Evolutionary conservation across 2,113 vertebrate genomes (phyloP), one percentile per base, ranked within the genome.

Genomic region (Oceanites oceanicus): DNA sequence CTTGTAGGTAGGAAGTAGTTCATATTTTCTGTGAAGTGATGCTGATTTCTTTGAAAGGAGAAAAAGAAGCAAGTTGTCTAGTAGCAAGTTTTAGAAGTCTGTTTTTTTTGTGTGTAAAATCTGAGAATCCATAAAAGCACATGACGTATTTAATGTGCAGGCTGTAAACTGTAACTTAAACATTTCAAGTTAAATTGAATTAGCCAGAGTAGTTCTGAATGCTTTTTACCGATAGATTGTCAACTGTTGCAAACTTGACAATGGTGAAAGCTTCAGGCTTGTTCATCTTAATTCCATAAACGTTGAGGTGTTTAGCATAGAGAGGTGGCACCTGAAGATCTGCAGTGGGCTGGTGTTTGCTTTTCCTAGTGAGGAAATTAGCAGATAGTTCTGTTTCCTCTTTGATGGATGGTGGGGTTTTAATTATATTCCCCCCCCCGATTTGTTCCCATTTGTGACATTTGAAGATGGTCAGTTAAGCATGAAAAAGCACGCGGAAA

Each of bases 121-220:
- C 52, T 26, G 65, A 90, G n/a, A 85, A 75, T 63, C 42, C 2
- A 7, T 70, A 53, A 63, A 87, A 92, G 16, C n/a, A 23, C 2
- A 1, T 49, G 9, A 20, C 1, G 1, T 19, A 6, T 62, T 70
- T 79, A 65, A 34, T 2, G 2, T n/a, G 4, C 40, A 49, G n/a
- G 2, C 13, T 82, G 16, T 87, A 49, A 87, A 27, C 20, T 84
- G 2, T 62, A 52, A 71, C 42, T 92, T 42, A 5, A 84, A 38
- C 14, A 25, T 71, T 70, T 44, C 5, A 40, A 78, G 22, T 22
- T 76, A 73, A 52, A n/a, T 78, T 66, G 44, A 73, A 71, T 70
- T 71, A 84, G 7, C 34, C 36, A 49, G 14, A 68, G 53, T 45
- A 55, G 16, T 75, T 90, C 44, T 68, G n/a, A 47, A 8, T 7